phyloP scores from a whole-genome alignment of 1,140 invertebrate genomes.

The Trichonephila clavata region DNA sequence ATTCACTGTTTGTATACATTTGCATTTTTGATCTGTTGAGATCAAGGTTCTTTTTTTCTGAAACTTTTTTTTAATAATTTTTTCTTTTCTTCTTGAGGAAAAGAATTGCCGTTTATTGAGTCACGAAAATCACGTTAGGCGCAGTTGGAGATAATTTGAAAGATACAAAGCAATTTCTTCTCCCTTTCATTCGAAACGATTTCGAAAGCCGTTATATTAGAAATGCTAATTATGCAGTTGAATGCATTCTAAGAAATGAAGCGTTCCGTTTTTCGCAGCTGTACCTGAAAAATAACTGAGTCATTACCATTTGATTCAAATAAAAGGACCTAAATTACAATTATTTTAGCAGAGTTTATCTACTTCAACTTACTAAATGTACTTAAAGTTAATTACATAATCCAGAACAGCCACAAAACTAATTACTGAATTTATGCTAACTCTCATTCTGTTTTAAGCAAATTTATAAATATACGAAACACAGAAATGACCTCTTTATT shows the following conservation, averaged over 20 bases:
- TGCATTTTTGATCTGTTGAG: not conserved
- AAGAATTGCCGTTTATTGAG: not conserved
- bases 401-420: no score
- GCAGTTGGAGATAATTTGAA: not conserved
- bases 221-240: not conserved
- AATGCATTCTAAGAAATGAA: not conserved
- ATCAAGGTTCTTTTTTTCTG: not conserved
- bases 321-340: not conserved
- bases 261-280: not conserved
- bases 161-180: not conserved
- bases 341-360: not conserved
- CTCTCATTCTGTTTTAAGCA: no score
- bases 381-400: not conserved
- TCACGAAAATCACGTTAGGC: not conserved
- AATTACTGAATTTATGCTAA: no score
- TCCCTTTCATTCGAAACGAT: not conserved
- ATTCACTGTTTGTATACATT: constrained; percentile 5
- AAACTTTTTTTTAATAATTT: not conserved
- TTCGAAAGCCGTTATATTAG: not conserved
- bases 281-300: not conserved
- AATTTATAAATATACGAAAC: no score
- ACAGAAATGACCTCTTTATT: no score
- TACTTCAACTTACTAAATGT: not conserved
- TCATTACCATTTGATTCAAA: not conserved
- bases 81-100: not conserved